A percentile compares a stretch with the other conserved stretches of the same genome.
These are phyloP conservation scores for Hyles lineata DNA, from an alignment of 2,888 invertebrate species.

Conservation along the genomic window DNA sequence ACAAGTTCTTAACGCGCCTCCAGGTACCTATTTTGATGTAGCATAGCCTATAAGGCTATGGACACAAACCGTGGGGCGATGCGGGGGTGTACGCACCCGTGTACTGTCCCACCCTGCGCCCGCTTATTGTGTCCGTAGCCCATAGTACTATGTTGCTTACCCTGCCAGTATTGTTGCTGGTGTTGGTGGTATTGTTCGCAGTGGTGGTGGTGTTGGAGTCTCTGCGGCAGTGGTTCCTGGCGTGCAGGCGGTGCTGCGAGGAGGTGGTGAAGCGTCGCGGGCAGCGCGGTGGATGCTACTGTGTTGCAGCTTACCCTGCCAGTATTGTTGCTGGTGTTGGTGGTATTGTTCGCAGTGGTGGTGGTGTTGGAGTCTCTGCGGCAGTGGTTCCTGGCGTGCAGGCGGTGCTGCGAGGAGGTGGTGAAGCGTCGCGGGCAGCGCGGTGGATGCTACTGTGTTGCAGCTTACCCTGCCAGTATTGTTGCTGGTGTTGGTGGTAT, in stretches of 20 bases:
- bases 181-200: slow-evolving; percentile 88
- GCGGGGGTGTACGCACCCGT: too few relatives aligned
- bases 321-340: slow-evolving; percentile 86
- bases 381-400: slow-evolving; percentile 86
- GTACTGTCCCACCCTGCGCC: too few relatives aligned
- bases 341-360: slow-evolving; percentile 87
- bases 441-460: slow-evolving; percentile 90
- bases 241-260: slow-evolving; percentile 88
- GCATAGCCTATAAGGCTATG: too few relatives aligned
- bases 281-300: slow-evolving; percentile 89
- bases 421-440: slow-evolving; percentile 89
- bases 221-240: slow-evolving; percentile 84
- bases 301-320: too few relatives aligned
- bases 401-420: slow-evolving; percentile 89
- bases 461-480: too few relatives aligned
- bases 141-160: too few relatives aligned
- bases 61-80: too few relatives aligned
- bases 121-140: too few relatives aligned
- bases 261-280: slow-evolving; percentile 89
- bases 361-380: slow-evolving; percentile 67
- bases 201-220: slow-evolving; percentile 70
- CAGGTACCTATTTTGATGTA: too few relatives aligned
- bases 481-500: slow-evolving; percentile 87
- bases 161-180: slow-evolving; percentile 80
- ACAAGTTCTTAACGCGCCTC: too few relatives aligned